Percentiles rank a stretch among this genome's conserved stretches.
Evolutionary conservation across 2,113 vertebrate genomes (phyloP).

Genomic region (Xiphias gladius): DNA sequence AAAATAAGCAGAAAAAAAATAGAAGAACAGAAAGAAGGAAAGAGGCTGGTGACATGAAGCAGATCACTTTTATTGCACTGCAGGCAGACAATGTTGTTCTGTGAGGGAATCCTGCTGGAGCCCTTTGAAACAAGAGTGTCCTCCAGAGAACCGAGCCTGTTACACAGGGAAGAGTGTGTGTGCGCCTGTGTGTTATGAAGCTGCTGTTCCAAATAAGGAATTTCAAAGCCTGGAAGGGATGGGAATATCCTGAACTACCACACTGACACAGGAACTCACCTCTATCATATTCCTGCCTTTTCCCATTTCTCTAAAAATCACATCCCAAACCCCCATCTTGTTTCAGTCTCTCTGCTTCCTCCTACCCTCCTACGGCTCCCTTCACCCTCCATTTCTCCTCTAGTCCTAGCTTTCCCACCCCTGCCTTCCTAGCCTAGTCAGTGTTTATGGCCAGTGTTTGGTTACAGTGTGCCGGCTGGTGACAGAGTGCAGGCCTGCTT

Average conservation of each 20-base stretch:
- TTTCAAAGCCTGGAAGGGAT: slow-evolving; percentile 35
- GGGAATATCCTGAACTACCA: slow-evolving; percentile 31
- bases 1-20: slow-evolving; percentile 72
- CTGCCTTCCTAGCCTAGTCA: slow-evolving; percentile 34
- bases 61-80: slow-evolving; percentile 88
- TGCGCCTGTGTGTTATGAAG: slow-evolving; percentile 5
- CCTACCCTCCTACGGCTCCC: neutral
- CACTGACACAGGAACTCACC: slow-evolving; percentile 34
- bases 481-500: slow-evolving; percentile 79
- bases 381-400: neutral
- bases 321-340: neutral
- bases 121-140: slow-evolving; percentile 80
- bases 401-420: slow-evolving; percentile 1
- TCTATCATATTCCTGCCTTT: slow-evolving; percentile 40
- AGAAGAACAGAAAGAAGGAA: slow-evolving; percentile 74
- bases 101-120: slow-evolving; percentile 86
- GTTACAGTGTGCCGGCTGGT: slow-evolving; percentile 73
- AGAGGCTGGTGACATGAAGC: slow-evolving; percentile 90
- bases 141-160: slow-evolving; percentile 57
- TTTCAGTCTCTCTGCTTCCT: neutral
- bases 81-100: slow-evolving; percentile 86
- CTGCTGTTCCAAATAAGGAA: slow-evolving; percentile 50
- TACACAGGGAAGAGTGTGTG: slow-evolving; percentile 40
- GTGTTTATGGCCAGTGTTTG: slow-evolving; percentile 76
- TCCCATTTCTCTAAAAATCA: slow-evolving; percentile 18